phyloP scores from a whole-genome alignment of 2,888 invertebrate species.

The Phymatocera aterrima region DNA sequence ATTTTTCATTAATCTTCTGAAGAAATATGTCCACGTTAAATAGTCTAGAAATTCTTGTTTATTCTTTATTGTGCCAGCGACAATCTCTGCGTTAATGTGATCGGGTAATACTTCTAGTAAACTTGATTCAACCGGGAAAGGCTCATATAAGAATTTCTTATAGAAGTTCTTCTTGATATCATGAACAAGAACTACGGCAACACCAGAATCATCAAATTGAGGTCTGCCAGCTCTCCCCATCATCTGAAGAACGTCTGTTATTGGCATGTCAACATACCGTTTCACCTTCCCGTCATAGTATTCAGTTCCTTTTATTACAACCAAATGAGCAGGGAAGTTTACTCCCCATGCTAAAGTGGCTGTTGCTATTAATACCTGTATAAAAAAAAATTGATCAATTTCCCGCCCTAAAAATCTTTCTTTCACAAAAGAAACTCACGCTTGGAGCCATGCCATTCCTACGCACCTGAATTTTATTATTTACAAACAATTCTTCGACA shows the following conservation, averaged over 20 bases:
- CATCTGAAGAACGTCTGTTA: conserved; percentile 99
- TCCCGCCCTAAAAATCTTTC: neutral
- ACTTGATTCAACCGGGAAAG: conserved; percentile 99
- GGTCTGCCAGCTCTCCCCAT: conserved; percentile 99
- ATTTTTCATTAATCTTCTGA: conserved; percentile 93
- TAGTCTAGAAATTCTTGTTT: conserved; percentile 97
- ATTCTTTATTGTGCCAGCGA: conserved; percentile 95
- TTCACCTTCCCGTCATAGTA: conserved; percentile 98
- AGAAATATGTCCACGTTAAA: conserved; percentile 99
- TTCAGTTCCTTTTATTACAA: conserved; percentile 99
- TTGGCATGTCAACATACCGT: conserved; percentile 99
- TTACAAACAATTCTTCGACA: conserved; percentile 95
- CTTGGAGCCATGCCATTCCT: neutral
- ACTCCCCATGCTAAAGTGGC: conserved; percentile 99
- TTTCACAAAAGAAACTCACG: neutral
- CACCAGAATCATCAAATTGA: conserved; percentile 95
- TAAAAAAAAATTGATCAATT: conserved; percentile 28
- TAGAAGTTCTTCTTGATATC: conserved; percentile 99
- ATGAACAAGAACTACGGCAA: conserved; percentile 93
- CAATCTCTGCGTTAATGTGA: conserved; percentile 97
- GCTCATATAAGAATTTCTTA: conserved; percentile 98
- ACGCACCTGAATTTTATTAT: conserved; percentile 94
- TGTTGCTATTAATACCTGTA: conserved; percentile 93
- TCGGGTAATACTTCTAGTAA: conserved; percentile 93
- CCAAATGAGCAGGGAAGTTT: conserved; percentile 98